phyloP scores from a whole-genome alignment of 1,140 invertebrate genomes.

The Maconellicoccus hirsutus region DNA sequence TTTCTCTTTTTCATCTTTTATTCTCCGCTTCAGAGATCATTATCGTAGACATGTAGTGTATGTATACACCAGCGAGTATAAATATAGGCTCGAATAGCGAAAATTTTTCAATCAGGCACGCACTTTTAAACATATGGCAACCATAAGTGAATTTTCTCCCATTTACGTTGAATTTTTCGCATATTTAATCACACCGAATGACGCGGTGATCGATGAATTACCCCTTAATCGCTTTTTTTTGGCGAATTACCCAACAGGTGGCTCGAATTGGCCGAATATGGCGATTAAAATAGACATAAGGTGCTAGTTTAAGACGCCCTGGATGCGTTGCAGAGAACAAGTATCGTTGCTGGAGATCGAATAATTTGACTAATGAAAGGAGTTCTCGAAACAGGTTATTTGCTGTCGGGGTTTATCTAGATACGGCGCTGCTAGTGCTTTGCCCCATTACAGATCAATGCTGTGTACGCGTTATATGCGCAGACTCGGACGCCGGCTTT shows the following conservation, averaged over 20 bases:
- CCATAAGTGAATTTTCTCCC: too few relatives aligned
- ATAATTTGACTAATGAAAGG: slow-evolving; percentile 22
- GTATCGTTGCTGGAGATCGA: slow-evolving; percentile 11
- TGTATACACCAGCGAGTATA: too few relatives aligned
- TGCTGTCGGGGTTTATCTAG: slow-evolving; percentile 12
- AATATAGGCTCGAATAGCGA: too few relatives aligned
- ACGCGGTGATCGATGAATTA: too few relatives aligned
- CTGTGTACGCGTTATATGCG: not conserved
- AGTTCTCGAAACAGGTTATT: slow-evolving; percentile 18
- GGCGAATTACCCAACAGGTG: not conserved
- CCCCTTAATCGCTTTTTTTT: too few relatives aligned
- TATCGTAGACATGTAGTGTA: too few relatives aligned
- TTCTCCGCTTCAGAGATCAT: too few relatives aligned
- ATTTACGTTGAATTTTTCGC: too few relatives aligned
- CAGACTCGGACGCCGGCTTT: not conserved
- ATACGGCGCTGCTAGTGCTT: not conserved
- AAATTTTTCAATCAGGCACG: too few relatives aligned
- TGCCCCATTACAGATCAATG: slow-evolving; percentile 6
- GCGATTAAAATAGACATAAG: not conserved
- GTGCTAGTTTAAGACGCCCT: not conserved
- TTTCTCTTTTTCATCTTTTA: too few relatives aligned
- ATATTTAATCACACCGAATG: too few relatives aligned
- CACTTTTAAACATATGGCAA: too few relatives aligned
- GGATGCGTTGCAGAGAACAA: not conserved
- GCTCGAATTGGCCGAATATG: not conserved